These are phyloP conservation scores for Silurus lanzhouensis DNA, from an alignment of 2,797 vertebrate genomes.

Conservation along the genomic window DNA sequence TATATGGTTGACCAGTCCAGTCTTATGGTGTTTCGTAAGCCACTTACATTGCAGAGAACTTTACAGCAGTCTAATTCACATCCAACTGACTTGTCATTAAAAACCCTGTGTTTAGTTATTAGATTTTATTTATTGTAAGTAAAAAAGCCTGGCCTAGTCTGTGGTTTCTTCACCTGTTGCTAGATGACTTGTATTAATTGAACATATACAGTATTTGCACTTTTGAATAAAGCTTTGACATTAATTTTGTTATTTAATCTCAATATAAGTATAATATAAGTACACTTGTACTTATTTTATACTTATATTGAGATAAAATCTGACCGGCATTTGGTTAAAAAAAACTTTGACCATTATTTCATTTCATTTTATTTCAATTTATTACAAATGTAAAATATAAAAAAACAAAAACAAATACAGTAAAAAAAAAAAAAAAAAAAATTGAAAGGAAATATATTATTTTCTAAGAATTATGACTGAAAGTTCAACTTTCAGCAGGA, in stretches of 20 bases:
- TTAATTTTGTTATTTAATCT: background rate
- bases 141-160: background rate
- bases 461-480: background rate
- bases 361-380: background rate
- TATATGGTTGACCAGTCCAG: background rate
- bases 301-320: too few relatives aligned
- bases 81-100: background rate
- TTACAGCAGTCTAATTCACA: background rate
- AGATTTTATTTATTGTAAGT: background rate
- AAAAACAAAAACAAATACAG: background rate
- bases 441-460: background rate
- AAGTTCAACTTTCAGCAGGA: background rate
- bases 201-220: background rate
- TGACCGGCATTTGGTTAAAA: background rate
- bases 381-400: background rate
- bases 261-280: background rate
- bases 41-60: background rate
- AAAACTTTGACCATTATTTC: background rate
- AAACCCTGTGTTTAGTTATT: background rate
- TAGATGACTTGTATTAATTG: background rate
- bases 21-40: background rate
- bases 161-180: background rate
- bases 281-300: background rate
- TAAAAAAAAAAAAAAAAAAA: too few relatives aligned
- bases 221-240: background rate